Conservation (phyloP, 2,113 vertebrate species). For the Neolamprologus variostigma region DNA sequence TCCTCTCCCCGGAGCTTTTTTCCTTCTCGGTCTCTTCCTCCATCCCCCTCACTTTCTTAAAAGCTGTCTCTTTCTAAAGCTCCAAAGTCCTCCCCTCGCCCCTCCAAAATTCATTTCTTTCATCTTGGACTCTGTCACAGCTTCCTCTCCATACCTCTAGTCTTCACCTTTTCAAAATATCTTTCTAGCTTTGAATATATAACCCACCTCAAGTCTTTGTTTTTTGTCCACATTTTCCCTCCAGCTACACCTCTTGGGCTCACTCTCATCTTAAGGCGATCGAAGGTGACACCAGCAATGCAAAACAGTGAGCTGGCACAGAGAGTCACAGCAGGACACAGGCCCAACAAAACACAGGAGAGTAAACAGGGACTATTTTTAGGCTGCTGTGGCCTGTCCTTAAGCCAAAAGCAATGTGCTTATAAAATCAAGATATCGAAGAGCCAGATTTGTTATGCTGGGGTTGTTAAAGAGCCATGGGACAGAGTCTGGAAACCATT, state of each 20-base stretch:
- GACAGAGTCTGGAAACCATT: not conserved
- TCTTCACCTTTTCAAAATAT: not conserved
- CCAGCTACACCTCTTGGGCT: not conserved
- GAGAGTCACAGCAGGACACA: conserved; percentile 40
- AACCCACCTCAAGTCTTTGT: not conserved
- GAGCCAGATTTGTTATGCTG: not conserved
- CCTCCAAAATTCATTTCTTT: conserved; percentile 14
- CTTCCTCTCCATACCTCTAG: not conserved
- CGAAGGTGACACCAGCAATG: conserved; percentile 32
- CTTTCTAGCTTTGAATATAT: not conserved
- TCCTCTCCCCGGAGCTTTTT: conserved; percentile 1
- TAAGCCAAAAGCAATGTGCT: conserved; percentile 17
- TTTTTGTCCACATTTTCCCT: not conserved
- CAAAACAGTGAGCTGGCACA: conserved; percentile 19
- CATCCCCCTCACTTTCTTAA: conserved; percentile 28
- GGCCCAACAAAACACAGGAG: conserved; percentile 27
- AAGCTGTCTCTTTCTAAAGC: conserved; percentile 35
- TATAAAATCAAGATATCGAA: not conserved
- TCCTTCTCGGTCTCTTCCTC: not conserved
- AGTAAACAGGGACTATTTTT: conserved; percentile 54
- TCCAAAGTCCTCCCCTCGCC: conserved; percentile 7
- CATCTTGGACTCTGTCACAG: conserved; percentile 2
- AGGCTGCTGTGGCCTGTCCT: conserved; percentile 29
- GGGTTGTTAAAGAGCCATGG: not conserved
- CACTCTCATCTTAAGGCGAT: not conserved